These are phyloP conservation scores for Eurystomus gularis DNA, from an alignment of 2,113 vertebrate genomes.

Conservation along the genomic window DNA sequence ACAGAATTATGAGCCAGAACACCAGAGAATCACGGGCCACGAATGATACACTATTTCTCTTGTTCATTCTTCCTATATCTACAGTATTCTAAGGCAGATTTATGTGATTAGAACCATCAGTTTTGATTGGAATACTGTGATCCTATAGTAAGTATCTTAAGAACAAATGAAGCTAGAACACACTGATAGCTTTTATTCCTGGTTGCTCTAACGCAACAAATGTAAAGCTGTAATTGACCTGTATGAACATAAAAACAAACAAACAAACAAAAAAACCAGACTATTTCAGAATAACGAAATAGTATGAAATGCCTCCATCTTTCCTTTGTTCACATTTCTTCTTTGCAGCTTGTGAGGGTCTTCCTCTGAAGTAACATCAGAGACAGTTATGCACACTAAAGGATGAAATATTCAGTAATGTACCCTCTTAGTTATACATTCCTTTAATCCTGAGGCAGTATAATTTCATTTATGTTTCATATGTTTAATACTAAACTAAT, in stretches of 20 bases:
- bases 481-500: not conserved
- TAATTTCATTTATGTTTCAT: not conserved
- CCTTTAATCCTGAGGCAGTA: not conserved
- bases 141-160: not conserved
- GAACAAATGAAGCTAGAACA: not conserved
- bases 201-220: not conserved
- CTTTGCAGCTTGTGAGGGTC: not conserved
- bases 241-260: not conserved
- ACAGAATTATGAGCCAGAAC: not conserved
- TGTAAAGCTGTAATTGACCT: not conserved
- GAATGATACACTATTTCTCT: not conserved
- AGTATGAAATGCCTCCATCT: rapidly evolving
- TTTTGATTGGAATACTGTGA: not conserved
- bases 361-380: not conserved
- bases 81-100: not conserved
- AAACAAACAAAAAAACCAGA: not conserved
- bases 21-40: not conserved
- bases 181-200: not conserved
- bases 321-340: not conserved
- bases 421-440: not conserved
- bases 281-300: not conserved
- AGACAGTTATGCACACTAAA: not conserved
- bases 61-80: not conserved
- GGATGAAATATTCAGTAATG: not conserved
- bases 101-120: not conserved